phyloP scores from a whole-genome alignment of 1,140 invertebrate genomes.

The Varroa destructor region DNA sequence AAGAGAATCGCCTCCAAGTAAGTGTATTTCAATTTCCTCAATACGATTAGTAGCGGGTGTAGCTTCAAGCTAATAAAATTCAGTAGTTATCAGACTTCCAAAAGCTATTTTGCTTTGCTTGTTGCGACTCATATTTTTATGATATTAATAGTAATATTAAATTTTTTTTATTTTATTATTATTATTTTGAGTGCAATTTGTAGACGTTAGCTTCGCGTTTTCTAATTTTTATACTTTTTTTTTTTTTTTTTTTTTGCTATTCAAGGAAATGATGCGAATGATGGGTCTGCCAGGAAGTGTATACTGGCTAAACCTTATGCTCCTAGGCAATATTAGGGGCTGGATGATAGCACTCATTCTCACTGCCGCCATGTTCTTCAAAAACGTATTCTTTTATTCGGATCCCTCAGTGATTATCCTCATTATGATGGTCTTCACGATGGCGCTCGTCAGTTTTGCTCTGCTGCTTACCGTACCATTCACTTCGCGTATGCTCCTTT shows the following conservation, averaged over 20 bases:
- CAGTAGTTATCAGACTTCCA: no score
- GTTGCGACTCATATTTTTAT: no score
- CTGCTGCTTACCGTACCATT: slow-evolving; percentile 35
- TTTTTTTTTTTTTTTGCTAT: background rate
- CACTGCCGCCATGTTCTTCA: slow-evolving; percentile 41
- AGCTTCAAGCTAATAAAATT: no score
- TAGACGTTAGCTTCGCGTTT: no score
- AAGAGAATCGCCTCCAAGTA: background rate
- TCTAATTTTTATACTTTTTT: no score
- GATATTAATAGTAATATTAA: no score
- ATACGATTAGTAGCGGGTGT: no score
- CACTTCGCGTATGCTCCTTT: slow-evolving; percentile 30
- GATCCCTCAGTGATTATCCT: slow-evolving; percentile 44
- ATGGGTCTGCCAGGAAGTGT: slow-evolving; percentile 49
- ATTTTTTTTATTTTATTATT: no score
- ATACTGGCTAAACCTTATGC: slow-evolving; percentile 51
- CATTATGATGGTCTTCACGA: slow-evolving; percentile 30
- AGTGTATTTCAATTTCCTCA: background rate
- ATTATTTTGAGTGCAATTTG: no score
- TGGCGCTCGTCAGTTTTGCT: slow-evolving; percentile 33
- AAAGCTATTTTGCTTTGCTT: no score
- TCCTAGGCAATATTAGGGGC: slow-evolving; percentile 47
- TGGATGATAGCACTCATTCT: slow-evolving; percentile 43
- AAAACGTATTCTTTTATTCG: slow-evolving; percentile 47
- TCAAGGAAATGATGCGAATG: slow-evolving; percentile 49